Conservation (phyloP, 2,113 vertebrate species). For the Sorex fumeus region DNA sequence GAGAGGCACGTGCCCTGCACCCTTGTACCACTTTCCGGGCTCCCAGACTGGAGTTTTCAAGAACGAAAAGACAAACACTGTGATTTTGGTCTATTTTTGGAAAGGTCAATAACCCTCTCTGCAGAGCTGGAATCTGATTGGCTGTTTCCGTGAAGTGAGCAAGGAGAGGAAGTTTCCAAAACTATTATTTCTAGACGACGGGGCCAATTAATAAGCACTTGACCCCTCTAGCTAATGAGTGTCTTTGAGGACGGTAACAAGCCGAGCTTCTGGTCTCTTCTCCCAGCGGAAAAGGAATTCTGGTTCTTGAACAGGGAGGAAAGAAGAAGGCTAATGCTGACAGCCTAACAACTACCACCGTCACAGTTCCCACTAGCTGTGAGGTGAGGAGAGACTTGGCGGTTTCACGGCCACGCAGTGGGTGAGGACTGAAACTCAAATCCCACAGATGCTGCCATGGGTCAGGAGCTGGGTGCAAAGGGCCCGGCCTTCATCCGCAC, state of each 20-base stretch:
- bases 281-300: conserved; percentile 32
- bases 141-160: conserved; percentile 72
- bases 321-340: not conserved
- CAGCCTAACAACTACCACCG: too few species aligned
- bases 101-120: conserved; percentile 70
- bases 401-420: too few species aligned
- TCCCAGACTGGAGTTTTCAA: conserved; percentile 46
- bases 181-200: conserved; percentile 73
- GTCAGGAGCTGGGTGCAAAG: conserved; percentile 31
- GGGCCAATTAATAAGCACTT: conserved; percentile 64
- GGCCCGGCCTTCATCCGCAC: not conserved
- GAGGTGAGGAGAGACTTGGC: too few species aligned
- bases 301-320: conserved; percentile 48
- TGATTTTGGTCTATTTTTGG: conserved; percentile 68
- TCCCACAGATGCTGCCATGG: not conserved
- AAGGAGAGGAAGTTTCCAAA: conserved; percentile 78
- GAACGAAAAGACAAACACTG: conserved; percentile 66
- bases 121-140: conserved; percentile 50
- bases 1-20: too few species aligned
- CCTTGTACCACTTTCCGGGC: too few species aligned
- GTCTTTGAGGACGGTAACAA: conserved; percentile 10
- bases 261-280: conserved; percentile 24
- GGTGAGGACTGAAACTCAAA: conserved; percentile 5
- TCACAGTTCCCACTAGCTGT: too few species aligned
- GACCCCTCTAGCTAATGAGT: conserved; percentile 66